Evolutionary conservation across 2,113 vertebrate species (phyloP).

Genomic region (Tylochromis polylepis): DNA sequence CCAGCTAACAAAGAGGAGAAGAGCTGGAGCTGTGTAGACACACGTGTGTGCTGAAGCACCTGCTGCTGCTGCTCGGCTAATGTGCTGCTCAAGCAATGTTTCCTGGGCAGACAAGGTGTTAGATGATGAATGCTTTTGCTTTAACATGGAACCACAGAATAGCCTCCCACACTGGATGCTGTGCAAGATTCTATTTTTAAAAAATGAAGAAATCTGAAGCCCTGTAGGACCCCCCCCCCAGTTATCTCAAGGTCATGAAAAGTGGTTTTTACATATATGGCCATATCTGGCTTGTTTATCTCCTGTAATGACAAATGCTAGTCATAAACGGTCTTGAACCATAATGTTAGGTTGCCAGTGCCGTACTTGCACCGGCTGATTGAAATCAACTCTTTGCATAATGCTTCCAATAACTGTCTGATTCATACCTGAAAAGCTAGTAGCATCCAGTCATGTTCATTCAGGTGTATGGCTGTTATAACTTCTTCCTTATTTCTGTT

Average conservation of each 20-base stretch:
- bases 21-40: neutral
- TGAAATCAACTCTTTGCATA: neutral
- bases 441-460: neutral
- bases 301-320: neutral
- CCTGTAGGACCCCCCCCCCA: rapidly evolving
- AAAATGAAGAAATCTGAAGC: neutral
- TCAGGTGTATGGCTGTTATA: neutral
- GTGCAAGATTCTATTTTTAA: neutral
- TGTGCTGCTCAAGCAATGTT: neutral
- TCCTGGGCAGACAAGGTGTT: neutral
- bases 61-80: neutral
- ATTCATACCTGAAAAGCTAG: neutral
- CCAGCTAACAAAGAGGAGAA: neutral
- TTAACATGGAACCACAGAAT: neutral
- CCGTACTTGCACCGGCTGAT: neutral
- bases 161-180: neutral
- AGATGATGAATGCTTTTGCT: neutral
- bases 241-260: neutral
- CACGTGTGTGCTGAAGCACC: neutral
- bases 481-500: neutral
- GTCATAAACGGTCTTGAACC: neutral
- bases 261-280: neutral
- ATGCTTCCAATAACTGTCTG: neutral
- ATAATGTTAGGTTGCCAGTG: neutral
- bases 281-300: neutral